Conservation (phyloP, 2,113 vertebrate species). For the Leptobrachium ailaonicum region DNA sequence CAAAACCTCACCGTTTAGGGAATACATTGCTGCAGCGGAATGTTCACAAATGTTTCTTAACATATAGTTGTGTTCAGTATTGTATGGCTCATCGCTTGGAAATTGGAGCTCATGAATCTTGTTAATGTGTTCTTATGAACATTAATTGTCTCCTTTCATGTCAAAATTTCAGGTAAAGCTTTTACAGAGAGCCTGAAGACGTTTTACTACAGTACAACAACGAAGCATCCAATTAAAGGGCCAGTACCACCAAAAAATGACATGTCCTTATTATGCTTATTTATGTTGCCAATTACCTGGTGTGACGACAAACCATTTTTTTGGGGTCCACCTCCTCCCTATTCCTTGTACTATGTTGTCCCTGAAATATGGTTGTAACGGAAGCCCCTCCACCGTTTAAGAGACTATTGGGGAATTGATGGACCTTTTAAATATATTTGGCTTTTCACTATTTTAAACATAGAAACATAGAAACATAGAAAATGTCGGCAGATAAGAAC, state of each 20-base stretch:
- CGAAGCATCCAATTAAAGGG: slow-evolving; percentile 19
- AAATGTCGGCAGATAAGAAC: too few species aligned
- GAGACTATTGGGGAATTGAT: too few species aligned
- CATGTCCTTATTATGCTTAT: too few species aligned
- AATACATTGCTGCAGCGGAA: not conserved
- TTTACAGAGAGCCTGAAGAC: slow-evolving; percentile 3
- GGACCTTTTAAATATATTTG: too few species aligned
- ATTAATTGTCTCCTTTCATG: slow-evolving; percentile 39
- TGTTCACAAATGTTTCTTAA: slow-evolving; percentile 19
- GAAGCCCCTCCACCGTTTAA: too few species aligned
- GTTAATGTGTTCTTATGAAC: slow-evolving; percentile 28
- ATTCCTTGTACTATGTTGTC: too few species aligned
- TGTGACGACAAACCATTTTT: too few species aligned
- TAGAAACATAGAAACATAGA: too few species aligned
- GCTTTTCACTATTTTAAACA: too few species aligned
- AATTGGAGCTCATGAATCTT: slow-evolving; percentile 25
- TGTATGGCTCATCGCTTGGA: slow-evolving; percentile 11
- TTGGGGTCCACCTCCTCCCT: too few species aligned
- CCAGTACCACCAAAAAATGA: not conserved
- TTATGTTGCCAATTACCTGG: too few species aligned
- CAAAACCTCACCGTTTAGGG: not conserved
- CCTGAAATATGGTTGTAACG: too few species aligned
- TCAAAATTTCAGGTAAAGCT: slow-evolving; percentile 25
- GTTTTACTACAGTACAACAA: slow-evolving; percentile 4
- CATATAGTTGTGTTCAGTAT: slow-evolving; percentile 26